Evolutionary conservation across 1,140 invertebrate species (phyloP).

Genomic region (Lucilia sericata): DNA sequence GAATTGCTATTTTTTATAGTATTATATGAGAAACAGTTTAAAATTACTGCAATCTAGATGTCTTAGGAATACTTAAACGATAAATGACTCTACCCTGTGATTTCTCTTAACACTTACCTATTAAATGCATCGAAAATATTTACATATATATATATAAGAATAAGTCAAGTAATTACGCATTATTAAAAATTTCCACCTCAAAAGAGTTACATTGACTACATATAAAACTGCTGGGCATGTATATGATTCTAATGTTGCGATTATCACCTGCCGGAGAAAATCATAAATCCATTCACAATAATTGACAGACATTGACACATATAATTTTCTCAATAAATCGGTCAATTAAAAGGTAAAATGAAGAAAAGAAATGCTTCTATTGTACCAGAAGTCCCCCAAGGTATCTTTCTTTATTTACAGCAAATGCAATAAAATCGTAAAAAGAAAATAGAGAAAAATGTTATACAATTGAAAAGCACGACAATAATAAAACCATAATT

Average conservation of each 20-base stretch:
- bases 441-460: background rate
- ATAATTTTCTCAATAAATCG: conserved; percentile 31
- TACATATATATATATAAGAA: too few species aligned
- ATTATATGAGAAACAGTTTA: too few species aligned
- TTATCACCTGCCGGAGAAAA: conserved; percentile 36
- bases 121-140: too few species aligned
- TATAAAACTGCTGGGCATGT: too few species aligned
- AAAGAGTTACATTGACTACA: too few species aligned
- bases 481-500: background rate
- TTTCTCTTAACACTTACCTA: too few species aligned
- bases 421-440: background rate
- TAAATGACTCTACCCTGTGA: too few species aligned
- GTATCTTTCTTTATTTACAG: background rate
- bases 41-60: too few species aligned
- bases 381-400: conserved; percentile 32
- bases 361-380: conserved; percentile 30
- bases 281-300: conserved; percentile 38
- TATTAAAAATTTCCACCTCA: too few species aligned
- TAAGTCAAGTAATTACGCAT: too few species aligned
- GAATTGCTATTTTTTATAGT: too few species aligned
- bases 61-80: too few species aligned
- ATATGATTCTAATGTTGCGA: background rate
- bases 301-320: conserved; percentile 41
- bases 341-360: conserved; percentile 32
- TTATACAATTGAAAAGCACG: background rate